Percentiles rank a stretch among this genome's conserved stretches.
These are phyloP conservation scores for Tachysurus fulvidraco DNA, from an alignment of 2,113 vertebrate genomes.

Conservation along the genomic window DNA sequence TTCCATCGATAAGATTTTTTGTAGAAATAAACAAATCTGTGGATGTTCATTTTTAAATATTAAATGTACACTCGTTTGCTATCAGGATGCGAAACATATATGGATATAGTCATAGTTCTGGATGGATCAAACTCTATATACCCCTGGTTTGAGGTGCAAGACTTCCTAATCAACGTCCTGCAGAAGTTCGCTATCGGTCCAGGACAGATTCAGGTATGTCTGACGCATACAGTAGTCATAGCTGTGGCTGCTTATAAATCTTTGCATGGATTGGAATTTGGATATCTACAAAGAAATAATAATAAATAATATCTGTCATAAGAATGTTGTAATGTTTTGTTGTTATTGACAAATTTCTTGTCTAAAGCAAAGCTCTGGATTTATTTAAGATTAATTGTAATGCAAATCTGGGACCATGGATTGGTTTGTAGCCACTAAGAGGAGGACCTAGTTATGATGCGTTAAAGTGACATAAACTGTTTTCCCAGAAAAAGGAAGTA, in stretches of 20 bases:
- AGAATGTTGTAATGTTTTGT: background rate
- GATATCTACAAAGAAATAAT: too few species aligned
- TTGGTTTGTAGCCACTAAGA: background rate
- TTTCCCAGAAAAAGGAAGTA: background rate
- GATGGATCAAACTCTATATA: constrained; percentile 99
- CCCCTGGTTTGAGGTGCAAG: constrained; percentile 94
- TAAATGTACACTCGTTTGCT: constrained; percentile 11
- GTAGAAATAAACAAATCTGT: background rate
- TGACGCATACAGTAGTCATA: background rate
- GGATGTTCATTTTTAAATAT: background rate
- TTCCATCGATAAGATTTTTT: background rate
- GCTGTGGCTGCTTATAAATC: background rate
- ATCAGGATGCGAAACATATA: constrained; percentile 93
- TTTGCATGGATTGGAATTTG: background rate
- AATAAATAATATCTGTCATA: background rate
- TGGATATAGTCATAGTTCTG: constrained; percentile 95
- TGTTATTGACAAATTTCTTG: background rate
- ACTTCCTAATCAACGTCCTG: constrained; percentile 94
- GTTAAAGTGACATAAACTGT: background rate
- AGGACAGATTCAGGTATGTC: constrained; percentile 91
- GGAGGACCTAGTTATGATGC: background rate
- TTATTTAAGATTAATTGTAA: background rate
- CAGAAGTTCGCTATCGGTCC: constrained; percentile 93
- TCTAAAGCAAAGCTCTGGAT: background rate
- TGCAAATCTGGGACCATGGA: background rate